Conservation (phyloP, 2,888 invertebrate genomes). For the Hedya salicella region DNA sequence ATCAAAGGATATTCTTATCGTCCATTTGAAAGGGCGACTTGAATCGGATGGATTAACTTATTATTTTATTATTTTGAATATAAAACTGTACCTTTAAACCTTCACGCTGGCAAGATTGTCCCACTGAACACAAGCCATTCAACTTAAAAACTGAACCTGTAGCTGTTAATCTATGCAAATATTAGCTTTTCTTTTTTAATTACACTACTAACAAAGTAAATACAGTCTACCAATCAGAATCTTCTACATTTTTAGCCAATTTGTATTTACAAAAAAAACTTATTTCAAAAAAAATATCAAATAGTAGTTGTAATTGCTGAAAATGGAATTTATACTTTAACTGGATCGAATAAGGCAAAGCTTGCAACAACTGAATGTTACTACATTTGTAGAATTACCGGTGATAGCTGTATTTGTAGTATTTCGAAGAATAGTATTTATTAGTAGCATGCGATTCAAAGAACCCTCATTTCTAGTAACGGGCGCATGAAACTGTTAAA, state of each 20-base stretch:
- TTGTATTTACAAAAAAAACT: conserved; percentile 1
- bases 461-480: conserved; percentile 9
- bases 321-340: too few relatives aligned
- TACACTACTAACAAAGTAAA: not conserved
- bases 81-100: too few relatives aligned
- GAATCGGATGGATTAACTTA: too few relatives aligned
- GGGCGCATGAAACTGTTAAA: conserved; percentile 20
- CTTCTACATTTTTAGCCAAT: conserved; percentile 5
- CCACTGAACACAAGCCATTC: too few relatives aligned
- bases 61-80: too few relatives aligned
- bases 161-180: too few relatives aligned
- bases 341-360: not conserved
- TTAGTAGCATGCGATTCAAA: conserved; percentile 24
- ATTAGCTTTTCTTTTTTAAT: not conserved
- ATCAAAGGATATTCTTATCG: too few relatives aligned
- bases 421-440: conserved; percentile 22
- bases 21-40: too few relatives aligned
- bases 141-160: too few relatives aligned
- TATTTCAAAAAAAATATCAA: too few relatives aligned
- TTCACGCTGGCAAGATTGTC: too few relatives aligned
- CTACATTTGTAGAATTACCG: conserved; percentile 1
- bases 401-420: conserved; percentile 21
- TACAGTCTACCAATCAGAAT: not conserved
- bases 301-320: too few relatives aligned
- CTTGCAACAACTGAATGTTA: not conserved